A percentile compares a stretch with the other conserved stretches of the same genome.
These are phyloP conservation scores for Epirrhoe alternata DNA, from an alignment of 2,888 invertebrate genomes.

Conservation along the genomic window DNA sequence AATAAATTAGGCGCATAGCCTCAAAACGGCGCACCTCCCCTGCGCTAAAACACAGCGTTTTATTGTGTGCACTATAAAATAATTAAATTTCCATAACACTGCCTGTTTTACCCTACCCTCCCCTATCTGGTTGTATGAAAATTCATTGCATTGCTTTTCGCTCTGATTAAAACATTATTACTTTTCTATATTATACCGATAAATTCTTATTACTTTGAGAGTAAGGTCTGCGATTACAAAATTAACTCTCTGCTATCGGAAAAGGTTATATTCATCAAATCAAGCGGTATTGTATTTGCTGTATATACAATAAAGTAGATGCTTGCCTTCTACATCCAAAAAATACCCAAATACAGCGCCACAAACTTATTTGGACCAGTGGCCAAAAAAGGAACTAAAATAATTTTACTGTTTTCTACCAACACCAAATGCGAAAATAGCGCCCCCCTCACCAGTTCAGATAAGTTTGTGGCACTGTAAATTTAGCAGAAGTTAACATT, in stretches of 20 bases:
- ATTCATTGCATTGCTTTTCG: conserved; percentile 41
- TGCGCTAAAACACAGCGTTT: conserved; percentile 55
- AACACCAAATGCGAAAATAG: no score
- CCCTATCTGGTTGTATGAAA: conserved; percentile 38
- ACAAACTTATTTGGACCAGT: no score
- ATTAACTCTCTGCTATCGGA: neutral
- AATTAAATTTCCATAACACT: conserved; percentile 73
- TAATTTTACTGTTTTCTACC: no score
- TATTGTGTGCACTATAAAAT: conserved; percentile 67
- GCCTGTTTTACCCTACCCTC: conserved; percentile 49
- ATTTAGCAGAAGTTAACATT: no score
- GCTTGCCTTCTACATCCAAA: no score
- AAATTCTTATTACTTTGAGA: conserved; percentile 21
- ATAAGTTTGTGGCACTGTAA: no score
- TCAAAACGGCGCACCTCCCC: conserved; percentile 44
- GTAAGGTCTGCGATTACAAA: conserved; percentile 8
- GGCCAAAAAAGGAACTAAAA: no score
- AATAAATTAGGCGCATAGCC: conserved; percentile 56
- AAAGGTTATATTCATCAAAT: neutral
- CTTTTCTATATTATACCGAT: conserved; percentile 28
- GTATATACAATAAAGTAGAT: no score
- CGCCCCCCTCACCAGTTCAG: no score
- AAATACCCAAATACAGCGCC: no score
- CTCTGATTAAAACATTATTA: conserved; percentile 37
- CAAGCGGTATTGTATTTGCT: no score